Percentiles rank a stretch among this genome's conserved stretches.
Conservation (phyloP, 2,797 vertebrate species). For the Otus scops region DNA sequence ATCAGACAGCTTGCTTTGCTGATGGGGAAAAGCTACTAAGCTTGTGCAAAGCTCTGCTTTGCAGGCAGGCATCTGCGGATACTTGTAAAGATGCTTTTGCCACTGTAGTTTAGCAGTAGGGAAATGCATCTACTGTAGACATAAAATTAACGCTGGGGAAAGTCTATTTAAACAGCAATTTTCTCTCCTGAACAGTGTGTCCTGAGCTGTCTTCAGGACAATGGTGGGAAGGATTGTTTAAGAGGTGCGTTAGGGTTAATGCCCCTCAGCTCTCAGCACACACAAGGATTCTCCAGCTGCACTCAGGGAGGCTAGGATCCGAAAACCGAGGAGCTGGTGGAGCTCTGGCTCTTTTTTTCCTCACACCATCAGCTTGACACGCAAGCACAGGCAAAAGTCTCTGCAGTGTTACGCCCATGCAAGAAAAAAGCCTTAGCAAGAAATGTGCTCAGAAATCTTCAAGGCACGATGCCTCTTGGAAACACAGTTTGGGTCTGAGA, state of each 20-base stretch:
- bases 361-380: not conserved
- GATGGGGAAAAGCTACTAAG: not conserved
- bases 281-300: not conserved
- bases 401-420: not conserved
- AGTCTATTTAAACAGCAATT: not conserved
- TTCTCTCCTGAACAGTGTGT: not conserved
- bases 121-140: not conserved
- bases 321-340: not conserved
- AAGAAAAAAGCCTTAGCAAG: not conserved
- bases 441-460: not conserved
- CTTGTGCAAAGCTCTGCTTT: constrained; percentile 22
- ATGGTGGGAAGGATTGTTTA: not conserved
- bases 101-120: not conserved
- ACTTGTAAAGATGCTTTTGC: not conserved
- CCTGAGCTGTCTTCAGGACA: not conserved
- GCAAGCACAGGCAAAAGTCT: not conserved
- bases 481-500: not conserved
- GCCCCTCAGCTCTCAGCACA: not conserved
- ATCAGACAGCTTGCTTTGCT: not conserved
- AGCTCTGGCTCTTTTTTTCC: not conserved
- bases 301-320: not conserved
- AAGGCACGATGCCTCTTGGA: not conserved
- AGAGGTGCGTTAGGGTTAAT: not conserved
- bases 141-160: not conserved
- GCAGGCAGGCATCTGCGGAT: not conserved